A percentile compares a stretch with the other conserved stretches of the same genome.
phyloP scores from a whole-genome alignment of 2,888 invertebrate species.

The Lasioglossum marginatum region DNA sequence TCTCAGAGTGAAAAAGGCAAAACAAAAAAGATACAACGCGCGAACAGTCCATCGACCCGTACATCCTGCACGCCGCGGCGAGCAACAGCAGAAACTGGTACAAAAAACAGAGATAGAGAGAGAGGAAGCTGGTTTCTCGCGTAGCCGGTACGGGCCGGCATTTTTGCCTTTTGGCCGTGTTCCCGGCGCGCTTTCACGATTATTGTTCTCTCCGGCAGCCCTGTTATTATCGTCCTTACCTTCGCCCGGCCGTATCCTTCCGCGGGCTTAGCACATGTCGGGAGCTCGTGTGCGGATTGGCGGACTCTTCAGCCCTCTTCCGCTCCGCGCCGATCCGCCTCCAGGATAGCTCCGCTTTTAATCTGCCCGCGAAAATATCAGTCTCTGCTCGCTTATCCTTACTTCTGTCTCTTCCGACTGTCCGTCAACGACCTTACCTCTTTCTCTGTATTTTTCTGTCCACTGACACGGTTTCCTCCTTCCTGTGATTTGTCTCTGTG shows the following conservation, averaged over 20 bases:
- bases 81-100: slow-evolving; percentile 44
- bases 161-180: slow-evolving; percentile 76
- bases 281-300: slow-evolving; percentile 10
- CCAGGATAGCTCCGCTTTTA: slow-evolving; percentile 59
- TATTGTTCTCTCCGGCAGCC: slow-evolving; percentile 67
- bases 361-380: slow-evolving; percentile 63
- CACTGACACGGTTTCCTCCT: neutral
- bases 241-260: slow-evolving; percentile 62
- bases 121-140: slow-evolving; percentile 41
- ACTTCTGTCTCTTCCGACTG: slow-evolving; percentile 23
- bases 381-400: slow-evolving; percentile 7
- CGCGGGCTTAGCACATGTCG: slow-evolving; percentile 45
- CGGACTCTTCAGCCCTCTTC: slow-evolving; percentile 27
- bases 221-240: slow-evolving; percentile 72
- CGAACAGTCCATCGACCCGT: slow-evolving; percentile 48
- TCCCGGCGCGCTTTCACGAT: slow-evolving; percentile 75
- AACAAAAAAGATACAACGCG: slow-evolving; percentile 1
- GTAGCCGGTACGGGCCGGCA: slow-evolving; percentile 58
- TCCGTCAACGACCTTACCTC: slow-evolving; percentile 41
- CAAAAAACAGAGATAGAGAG: neutral
- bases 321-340: slow-evolving; percentile 20
- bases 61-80: slow-evolving; percentile 19
- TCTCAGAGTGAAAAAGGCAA: neutral
- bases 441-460: neutral
- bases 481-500: neutral